Conservation (phyloP, 1,140 invertebrate genomes). For the Carcinoscorpius rotundicauda region DNA sequence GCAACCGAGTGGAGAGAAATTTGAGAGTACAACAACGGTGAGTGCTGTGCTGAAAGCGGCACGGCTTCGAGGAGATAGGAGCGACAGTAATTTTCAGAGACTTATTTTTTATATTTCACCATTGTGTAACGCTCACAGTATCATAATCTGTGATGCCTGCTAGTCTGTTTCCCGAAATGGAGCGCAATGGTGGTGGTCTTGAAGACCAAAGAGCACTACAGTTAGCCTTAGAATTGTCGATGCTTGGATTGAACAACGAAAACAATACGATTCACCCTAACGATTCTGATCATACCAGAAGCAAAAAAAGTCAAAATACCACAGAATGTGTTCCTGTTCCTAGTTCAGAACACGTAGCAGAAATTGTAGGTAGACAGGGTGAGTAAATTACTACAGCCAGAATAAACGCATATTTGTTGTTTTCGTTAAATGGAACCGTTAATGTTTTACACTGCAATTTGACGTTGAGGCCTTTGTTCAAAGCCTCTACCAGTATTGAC, state of each 20-base stretch:
- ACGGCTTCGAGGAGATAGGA: no score
- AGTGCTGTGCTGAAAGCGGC: no score
- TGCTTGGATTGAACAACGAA: conserved; percentile 49
- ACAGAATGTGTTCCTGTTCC: conserved; percentile 98
- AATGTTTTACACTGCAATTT: no score
- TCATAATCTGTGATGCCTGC: conserved; percentile 16
- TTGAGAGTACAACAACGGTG: no score
- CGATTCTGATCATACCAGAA: neutral
- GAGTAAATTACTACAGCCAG: conserved; percentile 28
- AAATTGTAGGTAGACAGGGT: conserved; percentile 99
- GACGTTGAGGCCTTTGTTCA: no score
- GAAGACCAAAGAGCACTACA: conserved; percentile 80
- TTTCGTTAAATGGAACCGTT: no score
- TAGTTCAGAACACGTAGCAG: conserved; percentile 97
- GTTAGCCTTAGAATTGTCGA: conserved; percentile 77
- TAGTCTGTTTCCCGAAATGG: conserved; percentile 19
- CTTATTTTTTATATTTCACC: no score
- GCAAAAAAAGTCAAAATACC: conserved; percentile 93
- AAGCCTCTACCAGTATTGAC: no score
- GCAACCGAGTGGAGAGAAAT: no score
- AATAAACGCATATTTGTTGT: no score
- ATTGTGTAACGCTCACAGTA: no score
- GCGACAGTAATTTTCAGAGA: no score
- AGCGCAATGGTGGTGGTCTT: conserved; percentile 35
- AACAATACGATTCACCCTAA: conserved; percentile 14